These are phyloP conservation scores for Anolis sagrei DNA, from an alignment of 2,113 vertebrate genomes.

Conservation along the genomic window DNA sequence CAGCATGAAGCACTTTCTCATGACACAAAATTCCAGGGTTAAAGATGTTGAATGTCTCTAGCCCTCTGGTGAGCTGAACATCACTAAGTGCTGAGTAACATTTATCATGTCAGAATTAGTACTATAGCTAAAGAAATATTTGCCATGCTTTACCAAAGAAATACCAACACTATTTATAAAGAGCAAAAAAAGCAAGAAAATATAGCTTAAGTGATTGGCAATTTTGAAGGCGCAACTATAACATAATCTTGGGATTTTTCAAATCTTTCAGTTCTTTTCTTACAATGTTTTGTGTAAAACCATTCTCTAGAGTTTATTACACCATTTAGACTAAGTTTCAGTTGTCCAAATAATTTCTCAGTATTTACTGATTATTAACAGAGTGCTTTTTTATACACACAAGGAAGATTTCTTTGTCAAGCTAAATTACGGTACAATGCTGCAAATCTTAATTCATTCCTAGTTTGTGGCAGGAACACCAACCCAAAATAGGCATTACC, in stretches of 20 bases:
- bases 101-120: slow-evolving; percentile 66
- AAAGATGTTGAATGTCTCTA: slow-evolving; percentile 62
- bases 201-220: slow-evolving; percentile 55
- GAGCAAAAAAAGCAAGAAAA: too few species aligned
- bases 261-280: slow-evolving; percentile 13
- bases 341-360: neutral
- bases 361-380: neutral
- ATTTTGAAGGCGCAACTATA: slow-evolving; percentile 53
- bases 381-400: neutral
- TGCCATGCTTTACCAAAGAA: slow-evolving; percentile 66
- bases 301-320: neutral
- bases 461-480: neutral
- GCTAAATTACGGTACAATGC: neutral
- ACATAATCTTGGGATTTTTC: slow-evolving; percentile 53
- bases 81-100: slow-evolving; percentile 69
- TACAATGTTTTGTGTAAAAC: neutral
- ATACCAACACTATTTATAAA: slow-evolving; percentile 60
- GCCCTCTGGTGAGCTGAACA: slow-evolving; percentile 64
- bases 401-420: neutral
- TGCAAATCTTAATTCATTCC: neutral
- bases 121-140: slow-evolving; percentile 65
- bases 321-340: neutral
- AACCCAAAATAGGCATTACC: neutral
- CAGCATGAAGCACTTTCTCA: slow-evolving; percentile 61
- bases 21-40: slow-evolving; percentile 66